These are phyloP conservation scores for Phymorhynchus buccinoides DNA, from an alignment of 1,140 invertebrate species.

Conservation along the genomic window DNA sequence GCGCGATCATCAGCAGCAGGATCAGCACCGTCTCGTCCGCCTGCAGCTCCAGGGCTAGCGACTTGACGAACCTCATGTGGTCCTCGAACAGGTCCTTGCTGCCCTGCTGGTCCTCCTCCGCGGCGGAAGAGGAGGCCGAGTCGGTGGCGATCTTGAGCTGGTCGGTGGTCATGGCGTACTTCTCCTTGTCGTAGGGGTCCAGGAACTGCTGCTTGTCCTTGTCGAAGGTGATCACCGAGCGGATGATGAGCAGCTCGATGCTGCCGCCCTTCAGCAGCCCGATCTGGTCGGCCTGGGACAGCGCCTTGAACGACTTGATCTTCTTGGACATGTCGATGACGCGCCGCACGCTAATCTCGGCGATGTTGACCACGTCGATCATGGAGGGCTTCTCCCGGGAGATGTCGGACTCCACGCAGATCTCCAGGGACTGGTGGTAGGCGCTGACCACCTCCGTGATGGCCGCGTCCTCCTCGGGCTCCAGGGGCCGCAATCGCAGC, in stretches of 20 bases:
- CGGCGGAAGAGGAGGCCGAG: conserved; percentile 4
- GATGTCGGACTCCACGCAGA: conserved; percentile 65
- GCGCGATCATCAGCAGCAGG: conserved; percentile 74
- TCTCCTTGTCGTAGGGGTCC: conserved; percentile 70
- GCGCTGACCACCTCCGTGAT: conserved; percentile 70
- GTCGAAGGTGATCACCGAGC: conserved; percentile 73
- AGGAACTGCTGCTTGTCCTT: conserved; percentile 73
- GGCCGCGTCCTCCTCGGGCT: conserved; percentile 65
- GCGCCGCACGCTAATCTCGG: conserved; percentile 71
- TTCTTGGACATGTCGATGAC: conserved; percentile 74
- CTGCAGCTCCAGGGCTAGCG: conserved; percentile 71
- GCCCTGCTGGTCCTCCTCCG: conserved; percentile 47
- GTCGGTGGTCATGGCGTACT: conserved; percentile 69
- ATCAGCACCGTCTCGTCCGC: conserved; percentile 76
- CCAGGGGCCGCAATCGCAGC: conserved; percentile 56
- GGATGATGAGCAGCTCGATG: conserved; percentile 76
- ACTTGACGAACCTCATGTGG: conserved; percentile 75
- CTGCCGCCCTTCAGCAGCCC: conserved; percentile 75
- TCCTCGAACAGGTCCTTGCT: conserved; percentile 73
- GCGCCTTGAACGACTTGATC: conserved; percentile 72
- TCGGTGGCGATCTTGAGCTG: conserved; percentile 64
- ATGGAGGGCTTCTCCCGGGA: conserved; percentile 65
- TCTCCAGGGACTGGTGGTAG: conserved; percentile 71
- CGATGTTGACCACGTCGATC: conserved; percentile 73
- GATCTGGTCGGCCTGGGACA: conserved; percentile 74